Base-by-base conservation (phyloP, 92 coral and sea anemone genomes). In the Palythoa grandis region DNA sequence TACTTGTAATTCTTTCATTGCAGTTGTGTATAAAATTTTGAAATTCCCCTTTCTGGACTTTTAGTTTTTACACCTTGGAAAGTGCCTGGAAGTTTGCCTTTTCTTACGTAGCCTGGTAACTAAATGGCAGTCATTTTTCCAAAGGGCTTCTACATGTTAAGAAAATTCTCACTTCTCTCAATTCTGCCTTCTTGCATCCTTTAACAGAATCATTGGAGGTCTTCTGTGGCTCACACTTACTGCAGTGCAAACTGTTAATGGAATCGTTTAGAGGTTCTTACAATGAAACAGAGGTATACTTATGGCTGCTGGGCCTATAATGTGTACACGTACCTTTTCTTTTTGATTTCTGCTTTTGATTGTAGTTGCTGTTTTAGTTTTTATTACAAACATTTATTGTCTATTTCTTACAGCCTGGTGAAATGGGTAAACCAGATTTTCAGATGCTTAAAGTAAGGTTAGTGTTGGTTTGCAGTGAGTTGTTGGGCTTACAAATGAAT, bases 241-340 rank as follows among this genome's bases (percentile, higher is more conserved):
- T 90, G 60, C 92, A 90, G 75, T 86, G 88, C 78, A 83, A 56
- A 48, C 83, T 83, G 60, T 82, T 71, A 57, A 58, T 57, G 90
- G 86, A 15, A 50, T 80, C 85, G 53, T 74, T 80, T 15, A 48
- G 39, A 50, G 58, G 38, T 14, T 23, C 66, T 29, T 74, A n/a
- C 2, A 66, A 50, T 10, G 72, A 67, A 38, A 29, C 56, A 58
- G 75, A 82, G 92, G 92, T 89, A 89, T 0, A 47, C 6, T 29
- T 29, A 29, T 0, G 1, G 35, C 35, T 29, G 35, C 35, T 29
- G 35, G 35, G 35, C 35, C 35, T 29, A 29, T 29, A 29, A 29
- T 43, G 50, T 43, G 50, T 3, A 43, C 50, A 43, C 50, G 50
- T 65, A 35, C 20, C 20, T 53, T 58, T 15, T 58, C 16, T 6